Conservation (phyloP, 2,888 invertebrate species). For the Yponomeuta malinellus region DNA sequence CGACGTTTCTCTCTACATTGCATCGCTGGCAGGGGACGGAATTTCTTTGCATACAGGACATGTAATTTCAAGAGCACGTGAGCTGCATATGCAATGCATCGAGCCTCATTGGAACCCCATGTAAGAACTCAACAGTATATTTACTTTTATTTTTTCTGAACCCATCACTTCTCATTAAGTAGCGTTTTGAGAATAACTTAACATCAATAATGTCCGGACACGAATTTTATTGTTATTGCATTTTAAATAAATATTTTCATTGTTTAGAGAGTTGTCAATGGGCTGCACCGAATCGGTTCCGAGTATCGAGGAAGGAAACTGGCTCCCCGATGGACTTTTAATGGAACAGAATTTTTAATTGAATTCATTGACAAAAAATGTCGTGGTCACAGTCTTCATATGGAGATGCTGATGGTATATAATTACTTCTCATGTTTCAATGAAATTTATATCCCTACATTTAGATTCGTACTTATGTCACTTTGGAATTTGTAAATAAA, state of each 20-base stretch:
- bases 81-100: conserved; percentile 58
- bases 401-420: too few species aligned
- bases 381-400: too few species aligned
- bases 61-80: conserved; percentile 61
- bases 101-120: conserved; percentile 43
- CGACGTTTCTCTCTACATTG: conserved; percentile 41
- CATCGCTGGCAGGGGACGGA: conserved; percentile 33
- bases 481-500: too few species aligned
- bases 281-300: conserved; percentile 44
- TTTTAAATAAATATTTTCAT: conserved; percentile 71
- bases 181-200: conserved; percentile 74
- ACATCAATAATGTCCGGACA: conserved; percentile 73
- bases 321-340: conserved; percentile 5
- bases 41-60: conserved; percentile 66
- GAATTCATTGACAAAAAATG: neutral
- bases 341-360: conserved; percentile 8
- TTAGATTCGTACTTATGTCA: too few species aligned
- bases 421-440: too few species aligned
- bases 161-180: conserved; percentile 76
- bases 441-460: too few species aligned
- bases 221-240: conserved; percentile 75
- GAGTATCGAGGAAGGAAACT: conserved; percentile 62
- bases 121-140: conserved; percentile 58
- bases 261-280: conserved; percentile 55
- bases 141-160: conserved; percentile 68